Evolutionary conservation across 1,140 invertebrate species (phyloP), one percentile per base, ranked within the genome.

Genomic region (Leptonema lineaticorne): DNA sequence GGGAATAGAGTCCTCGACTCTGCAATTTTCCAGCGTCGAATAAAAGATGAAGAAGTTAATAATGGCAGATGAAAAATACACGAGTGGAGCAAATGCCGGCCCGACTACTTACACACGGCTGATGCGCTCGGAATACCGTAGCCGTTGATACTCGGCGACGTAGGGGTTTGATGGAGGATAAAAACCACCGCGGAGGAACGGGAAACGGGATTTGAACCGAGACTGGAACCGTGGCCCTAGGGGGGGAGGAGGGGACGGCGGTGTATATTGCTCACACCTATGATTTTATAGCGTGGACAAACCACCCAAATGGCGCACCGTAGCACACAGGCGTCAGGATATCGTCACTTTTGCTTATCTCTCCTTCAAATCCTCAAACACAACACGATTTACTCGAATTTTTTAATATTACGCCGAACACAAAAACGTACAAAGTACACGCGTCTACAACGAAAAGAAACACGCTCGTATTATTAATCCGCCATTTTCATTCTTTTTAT

Each of bases 11-110:
- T 63, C 46, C 70, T 71, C 67, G 67, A 71, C 67, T 69, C 70
- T 64, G 70, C 70, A 71, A 71, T 71, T 71, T 71, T 71, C 70
- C 70, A 65, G 62, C 70, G 46, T 60, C 63, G 70, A 72, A 69
- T 72, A 69, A 72, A 72, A 72, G 70, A 72, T 69, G 70, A 69
- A 72, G 70, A 72, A 72, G 70, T 69, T 72, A 72, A 72, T 72
- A 72, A 69, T 69, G 70, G 70, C 67, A 69, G 67, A 71, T 60
- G 67, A 69, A 68, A 64, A 65, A 66, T 46, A 68, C 57, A 71
- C 70, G 62, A 66, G 50, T 58, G 56, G 56, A 66, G 64, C 56
- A 56, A 57, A 58, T 66, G 64, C 62, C 45, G 62, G 62, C 62
- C 62, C 45, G 62, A 64, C 62, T 64, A 64, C 62, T 64, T 64